phyloP scores from a whole-genome alignment of 2,888 invertebrate genomes.

The Acrobeloides nanus region DNA sequence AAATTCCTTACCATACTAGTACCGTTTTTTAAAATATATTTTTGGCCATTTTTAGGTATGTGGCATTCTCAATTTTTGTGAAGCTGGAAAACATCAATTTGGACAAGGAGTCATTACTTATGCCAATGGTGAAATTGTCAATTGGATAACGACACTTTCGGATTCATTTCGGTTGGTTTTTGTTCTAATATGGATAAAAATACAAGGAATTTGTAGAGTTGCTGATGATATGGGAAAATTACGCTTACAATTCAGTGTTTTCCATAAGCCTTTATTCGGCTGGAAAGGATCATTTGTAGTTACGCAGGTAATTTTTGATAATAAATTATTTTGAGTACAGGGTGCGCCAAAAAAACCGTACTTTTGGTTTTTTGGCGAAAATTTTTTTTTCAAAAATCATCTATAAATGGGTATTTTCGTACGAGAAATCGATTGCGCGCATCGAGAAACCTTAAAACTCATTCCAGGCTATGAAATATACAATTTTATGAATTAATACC shows the following conservation, averaged over 20 bases:
- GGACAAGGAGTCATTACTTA: constrained; percentile 72
- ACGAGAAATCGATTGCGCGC: too few relatives aligned
- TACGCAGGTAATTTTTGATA: constrained; percentile 68
- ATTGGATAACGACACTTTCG: constrained; percentile 90
- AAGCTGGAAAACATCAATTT: constrained; percentile 86
- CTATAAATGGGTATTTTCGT: too few relatives aligned
- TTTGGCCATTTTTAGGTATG: constrained; percentile 32
- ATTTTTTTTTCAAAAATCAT: too few relatives aligned
- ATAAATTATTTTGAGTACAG: too few relatives aligned
- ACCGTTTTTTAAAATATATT: not conserved
- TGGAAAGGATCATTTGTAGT: constrained; percentile 98
- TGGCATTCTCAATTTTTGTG: constrained; percentile 78
- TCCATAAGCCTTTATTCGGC: constrained; percentile 88
- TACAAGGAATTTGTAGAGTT: too few relatives aligned
- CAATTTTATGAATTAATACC: too few relatives aligned
- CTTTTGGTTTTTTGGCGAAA: too few relatives aligned
- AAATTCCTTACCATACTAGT: too few relatives aligned
- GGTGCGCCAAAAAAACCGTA: too few relatives aligned
- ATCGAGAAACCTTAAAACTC: too few relatives aligned
- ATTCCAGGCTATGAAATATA: too few relatives aligned
- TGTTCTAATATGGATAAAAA: too few relatives aligned
- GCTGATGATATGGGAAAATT: constrained; percentile 96
- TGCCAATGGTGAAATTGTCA: constrained; percentile 86
- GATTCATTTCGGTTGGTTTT: constrained; percentile 65
- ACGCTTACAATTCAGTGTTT: constrained; percentile 79